Evolutionary conservation across 2,888 invertebrate species (phyloP), one percentile per base, ranked within the genome.

Genomic region (Cepaea hortensis): DNA sequence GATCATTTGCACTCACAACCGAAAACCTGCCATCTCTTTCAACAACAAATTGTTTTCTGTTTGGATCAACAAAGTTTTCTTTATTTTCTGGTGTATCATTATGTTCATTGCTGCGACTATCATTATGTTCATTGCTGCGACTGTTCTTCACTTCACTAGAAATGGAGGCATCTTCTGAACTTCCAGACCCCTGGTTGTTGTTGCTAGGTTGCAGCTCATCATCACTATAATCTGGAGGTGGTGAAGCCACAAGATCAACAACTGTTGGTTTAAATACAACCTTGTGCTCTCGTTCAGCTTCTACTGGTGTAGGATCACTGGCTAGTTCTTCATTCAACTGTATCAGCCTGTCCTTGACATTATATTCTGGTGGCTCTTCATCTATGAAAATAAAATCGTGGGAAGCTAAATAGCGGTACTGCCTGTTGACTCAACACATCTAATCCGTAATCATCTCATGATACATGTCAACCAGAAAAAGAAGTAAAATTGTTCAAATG

Each of bases 11-110:
- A 86, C 89, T 91, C 7, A 94, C 90, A 20, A 93, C 88, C 85
- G 92, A 91, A 91, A 93, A 94, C 85, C 91, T 92, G 50, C 93
- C 94, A 85, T 92, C 93, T 77, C 91, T 85, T 89, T 94, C 94
- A 7, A 94, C 91, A 76, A 94, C 90, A 85, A 93, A 92, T 88
- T 92, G 92, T 72, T 93, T 90, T 75, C 92, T 91, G n/a, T 86
- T 76, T 73, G 48, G 76, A 23, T 81, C 84, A 23, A 6, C 68
- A 35, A 83, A n/a, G 18, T 85, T 68, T 50, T 87, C n/a, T 61
- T 81, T 80, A n/a, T 61, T 70, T 35, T 68, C 50, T 55, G 3
- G 55, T 55, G 55, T 55, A 48, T 76, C n/a, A 13, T n/a, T 35
- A 23, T 61, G 35, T 68, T n/a, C 6, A 23, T 65, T 65, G 0